phyloP scores from a whole-genome alignment of 2,888 invertebrate species.

The Coleophora deauratella region DNA sequence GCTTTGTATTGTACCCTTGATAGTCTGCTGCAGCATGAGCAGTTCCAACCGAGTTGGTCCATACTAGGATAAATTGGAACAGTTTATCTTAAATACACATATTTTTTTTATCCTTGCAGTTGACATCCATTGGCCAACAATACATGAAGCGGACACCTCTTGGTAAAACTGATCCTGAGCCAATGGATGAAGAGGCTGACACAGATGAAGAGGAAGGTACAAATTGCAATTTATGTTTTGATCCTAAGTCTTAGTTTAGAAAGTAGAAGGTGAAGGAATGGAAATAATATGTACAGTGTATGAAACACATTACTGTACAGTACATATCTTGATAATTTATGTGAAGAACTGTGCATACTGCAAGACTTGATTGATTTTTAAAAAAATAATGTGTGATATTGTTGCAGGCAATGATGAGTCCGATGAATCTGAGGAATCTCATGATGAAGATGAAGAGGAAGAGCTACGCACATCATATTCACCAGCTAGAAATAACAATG shows the following conservation, averaged over 20 bases:
- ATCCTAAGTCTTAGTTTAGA: too few species aligned
- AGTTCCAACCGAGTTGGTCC: too few species aligned
- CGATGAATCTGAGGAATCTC: slow-evolving; percentile 73
- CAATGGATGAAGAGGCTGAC: slow-evolving; percentile 72
- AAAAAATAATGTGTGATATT: background rate
- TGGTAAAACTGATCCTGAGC: slow-evolving; percentile 71
- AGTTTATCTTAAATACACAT: too few species aligned
- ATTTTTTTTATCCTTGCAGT: slow-evolving; percentile 28
- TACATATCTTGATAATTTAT: too few species aligned
- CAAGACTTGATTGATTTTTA: too few species aligned
- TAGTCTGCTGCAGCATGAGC: too few species aligned
- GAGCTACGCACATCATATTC: slow-evolving; percentile 60
- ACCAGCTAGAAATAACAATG: slow-evolving; percentile 57
- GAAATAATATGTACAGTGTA: too few species aligned
- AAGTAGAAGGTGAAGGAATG: too few species aligned
- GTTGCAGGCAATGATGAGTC: slow-evolving; percentile 68
- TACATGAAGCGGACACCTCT: slow-evolving; percentile 67
- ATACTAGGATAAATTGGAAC: too few species aligned
- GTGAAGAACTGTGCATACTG: too few species aligned
- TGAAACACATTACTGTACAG: too few species aligned
- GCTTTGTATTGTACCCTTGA: too few species aligned
- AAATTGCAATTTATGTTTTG: background rate
- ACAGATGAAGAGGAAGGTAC: slow-evolving; percentile 73
- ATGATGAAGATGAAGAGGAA: slow-evolving; percentile 75
- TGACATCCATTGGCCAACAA: slow-evolving; percentile 65